phyloP scores from a whole-genome alignment of 2,888 invertebrate genomes.

The Epistrophe grossulariae region DNA sequence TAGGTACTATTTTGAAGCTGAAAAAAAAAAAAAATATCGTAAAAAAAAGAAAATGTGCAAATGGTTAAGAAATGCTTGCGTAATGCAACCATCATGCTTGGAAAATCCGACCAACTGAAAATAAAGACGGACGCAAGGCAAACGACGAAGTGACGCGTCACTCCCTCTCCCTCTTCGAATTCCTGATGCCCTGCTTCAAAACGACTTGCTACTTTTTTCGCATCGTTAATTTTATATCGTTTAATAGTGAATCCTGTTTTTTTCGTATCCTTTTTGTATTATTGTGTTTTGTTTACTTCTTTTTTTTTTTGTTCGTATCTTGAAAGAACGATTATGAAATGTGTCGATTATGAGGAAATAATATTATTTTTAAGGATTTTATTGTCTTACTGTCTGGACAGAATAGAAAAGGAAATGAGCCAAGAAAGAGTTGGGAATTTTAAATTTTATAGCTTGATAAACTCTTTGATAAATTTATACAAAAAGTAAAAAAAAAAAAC shows the following conservation, averaged over 20 bases:
- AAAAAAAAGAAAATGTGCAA: constrained; percentile 62
- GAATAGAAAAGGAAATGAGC: not conserved
- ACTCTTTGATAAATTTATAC: not conserved
- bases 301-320: not conserved
- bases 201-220: constrained; percentile 48
- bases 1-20: not conserved
- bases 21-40: constrained; percentile 1
- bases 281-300: constrained; percentile 7
- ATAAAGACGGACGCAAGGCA: not conserved
- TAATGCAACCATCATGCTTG: constrained; percentile 62
- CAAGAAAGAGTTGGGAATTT: not conserved
- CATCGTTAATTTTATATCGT: constrained; percentile 73
- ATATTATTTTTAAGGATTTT: not conserved
- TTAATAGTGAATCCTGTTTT: constrained; percentile 58
- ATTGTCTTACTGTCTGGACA: not conserved
- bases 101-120: not conserved
- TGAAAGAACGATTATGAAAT: constrained; percentile 44
- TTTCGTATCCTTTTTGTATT: constrained; percentile 1
- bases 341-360: constrained; percentile 53
- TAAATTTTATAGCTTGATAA: not conserved
- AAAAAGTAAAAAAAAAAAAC: not conserved
- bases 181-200: not conserved
- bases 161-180: not conserved
- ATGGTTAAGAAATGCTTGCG: constrained; percentile 70
- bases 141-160: not conserved